phyloP scores from a whole-genome alignment of 2,888 invertebrate genomes.

The Cabera pusaria region DNA sequence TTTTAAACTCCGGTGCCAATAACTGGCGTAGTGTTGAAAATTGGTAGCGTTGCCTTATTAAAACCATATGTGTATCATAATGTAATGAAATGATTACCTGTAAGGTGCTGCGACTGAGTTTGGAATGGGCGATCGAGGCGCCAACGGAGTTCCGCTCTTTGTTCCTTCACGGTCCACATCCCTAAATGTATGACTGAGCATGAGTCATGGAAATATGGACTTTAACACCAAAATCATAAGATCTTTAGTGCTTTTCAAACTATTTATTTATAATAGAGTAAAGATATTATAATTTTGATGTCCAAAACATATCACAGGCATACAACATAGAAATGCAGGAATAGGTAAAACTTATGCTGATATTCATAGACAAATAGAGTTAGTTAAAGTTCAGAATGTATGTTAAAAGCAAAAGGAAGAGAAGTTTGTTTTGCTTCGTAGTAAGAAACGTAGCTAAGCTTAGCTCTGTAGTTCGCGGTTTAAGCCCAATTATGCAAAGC shows the following conservation, averaged over 20 bases:
- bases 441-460: no score
- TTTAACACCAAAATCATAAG: slow-evolving; percentile 28
- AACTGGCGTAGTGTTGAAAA: no score
- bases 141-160: slow-evolving; percentile 52
- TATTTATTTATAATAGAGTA: no score
- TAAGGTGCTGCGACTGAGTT: slow-evolving; percentile 65
- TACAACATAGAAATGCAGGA: slow-evolving; percentile 27
- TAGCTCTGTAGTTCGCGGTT: no score
- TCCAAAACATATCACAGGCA: slow-evolving; percentile 20
- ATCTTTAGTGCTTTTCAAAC: slow-evolving; percentile 3
- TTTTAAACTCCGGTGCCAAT: no score
- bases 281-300: slow-evolving; percentile 16
- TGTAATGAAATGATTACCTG: slow-evolving; percentile 59
- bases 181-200: slow-evolving; percentile 47
- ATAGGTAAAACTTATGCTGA: slow-evolving; percentile 11
- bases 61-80: no score
- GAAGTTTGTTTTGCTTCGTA: no score
- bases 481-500: no score
- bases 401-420: no score
- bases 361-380: not conserved
- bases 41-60: no score
- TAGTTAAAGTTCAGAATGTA: no score
- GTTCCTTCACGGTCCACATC: slow-evolving; percentile 69
- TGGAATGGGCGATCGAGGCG: slow-evolving; percentile 70
- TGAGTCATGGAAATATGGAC: slow-evolving; percentile 27